These are phyloP conservation scores for Pollicipes pollicipes DNA, from an alignment of 1,140 invertebrate species.

Conservation along the genomic window DNA sequence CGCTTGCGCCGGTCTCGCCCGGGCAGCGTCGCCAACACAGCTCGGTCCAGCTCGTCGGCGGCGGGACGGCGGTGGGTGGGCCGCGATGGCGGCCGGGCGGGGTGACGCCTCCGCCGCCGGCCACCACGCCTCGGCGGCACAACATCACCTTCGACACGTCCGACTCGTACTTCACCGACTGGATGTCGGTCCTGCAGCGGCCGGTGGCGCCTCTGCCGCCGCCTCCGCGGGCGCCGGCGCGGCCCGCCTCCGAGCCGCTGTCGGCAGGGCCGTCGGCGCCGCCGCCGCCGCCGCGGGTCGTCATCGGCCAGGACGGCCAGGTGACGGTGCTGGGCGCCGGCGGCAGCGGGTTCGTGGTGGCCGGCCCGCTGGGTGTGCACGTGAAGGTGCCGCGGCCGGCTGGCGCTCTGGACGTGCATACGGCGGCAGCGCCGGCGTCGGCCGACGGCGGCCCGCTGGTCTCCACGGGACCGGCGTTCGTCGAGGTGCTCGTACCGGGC, in stretches of 20 bases:
- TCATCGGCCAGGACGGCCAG: conserved; percentile 13
- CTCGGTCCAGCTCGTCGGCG: background rate
- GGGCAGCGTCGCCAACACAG: too few relatives aligned
- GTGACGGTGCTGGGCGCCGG: background rate
- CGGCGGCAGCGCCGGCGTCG: too few relatives aligned
- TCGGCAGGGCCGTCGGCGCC: too few relatives aligned
- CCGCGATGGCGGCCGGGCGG: too few relatives aligned
- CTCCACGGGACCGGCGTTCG: background rate
- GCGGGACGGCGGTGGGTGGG: background rate
- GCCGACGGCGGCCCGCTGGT: background rate
- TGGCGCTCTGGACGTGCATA: background rate
- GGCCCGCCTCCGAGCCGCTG: too few relatives aligned
- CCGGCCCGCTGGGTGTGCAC: background rate
- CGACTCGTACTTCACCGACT: background rate
- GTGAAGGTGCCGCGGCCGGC: background rate
- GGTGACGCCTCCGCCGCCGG: too few relatives aligned
- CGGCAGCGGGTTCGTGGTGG: background rate
- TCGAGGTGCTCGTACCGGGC: background rate
- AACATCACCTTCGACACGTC: background rate
- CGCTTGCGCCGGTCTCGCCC: too few relatives aligned
- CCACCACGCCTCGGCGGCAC: too few relatives aligned
- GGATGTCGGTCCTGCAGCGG: background rate
- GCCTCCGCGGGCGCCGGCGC: too few relatives aligned
- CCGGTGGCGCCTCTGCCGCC: too few relatives aligned
- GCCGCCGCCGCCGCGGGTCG: too few relatives aligned